Evolutionary conservation across 2,113 vertebrate genomes (phyloP).

Genomic region (Mesocricetus auratus): DNA sequence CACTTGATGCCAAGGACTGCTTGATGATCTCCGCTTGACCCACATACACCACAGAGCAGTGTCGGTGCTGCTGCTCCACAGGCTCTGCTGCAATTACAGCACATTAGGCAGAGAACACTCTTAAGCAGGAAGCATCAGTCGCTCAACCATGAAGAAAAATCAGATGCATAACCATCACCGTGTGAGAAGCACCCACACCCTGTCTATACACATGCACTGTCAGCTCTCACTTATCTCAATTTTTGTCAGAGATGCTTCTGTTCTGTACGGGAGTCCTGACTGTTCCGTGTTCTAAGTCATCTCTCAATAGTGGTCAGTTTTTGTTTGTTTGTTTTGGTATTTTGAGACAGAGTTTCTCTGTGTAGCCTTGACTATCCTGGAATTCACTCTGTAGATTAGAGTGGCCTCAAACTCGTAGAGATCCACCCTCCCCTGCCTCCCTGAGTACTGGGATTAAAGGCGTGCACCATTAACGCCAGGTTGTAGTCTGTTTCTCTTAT

Average conservation of each 20-base stretch:
- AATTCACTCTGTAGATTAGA: no score
- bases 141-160: conserved; percentile 87
- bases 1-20: conserved; percentile 86
- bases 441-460: no score
- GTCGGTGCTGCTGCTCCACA: conserved; percentile 75
- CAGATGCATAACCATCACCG: conserved; percentile 80
- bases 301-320: conserved; percentile 56
- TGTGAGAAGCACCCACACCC: conserved; percentile 14
- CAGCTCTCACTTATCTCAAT: conserved; percentile 60
- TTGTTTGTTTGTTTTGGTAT: no score
- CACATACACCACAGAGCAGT: conserved; percentile 87
- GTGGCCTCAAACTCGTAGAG: no score
- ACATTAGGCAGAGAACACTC: conserved; percentile 86
- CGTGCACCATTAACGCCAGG: no score
- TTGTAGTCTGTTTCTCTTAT: conserved; percentile 22
- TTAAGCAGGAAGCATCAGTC: conserved; percentile 84
- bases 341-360: no score
- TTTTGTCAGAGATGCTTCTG: conserved; percentile 69
- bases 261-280: conserved; percentile 68
- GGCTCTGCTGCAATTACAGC: conserved; percentile 87
- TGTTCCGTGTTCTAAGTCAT: conserved; percentile 62
- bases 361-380: no score
- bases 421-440: no score
- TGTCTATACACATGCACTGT: conserved; percentile 24
- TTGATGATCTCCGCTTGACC: conserved; percentile 88